phyloP scores from a whole-genome alignment of 2,797 vertebrate genomes.

The Phrynocephalus forsythii region DNA sequence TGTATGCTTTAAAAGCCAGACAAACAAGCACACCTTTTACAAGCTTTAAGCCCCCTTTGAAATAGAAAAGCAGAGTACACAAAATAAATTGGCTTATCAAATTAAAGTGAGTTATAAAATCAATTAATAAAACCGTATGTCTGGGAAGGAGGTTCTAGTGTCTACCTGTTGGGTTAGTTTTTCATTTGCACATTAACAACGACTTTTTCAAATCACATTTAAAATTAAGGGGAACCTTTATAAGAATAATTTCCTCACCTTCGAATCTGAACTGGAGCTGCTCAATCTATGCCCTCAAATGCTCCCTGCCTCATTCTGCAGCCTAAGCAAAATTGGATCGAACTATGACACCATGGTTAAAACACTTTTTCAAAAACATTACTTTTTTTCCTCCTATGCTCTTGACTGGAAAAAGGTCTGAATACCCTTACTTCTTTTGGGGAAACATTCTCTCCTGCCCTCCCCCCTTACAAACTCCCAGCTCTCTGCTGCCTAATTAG shows the following conservation, averaged over 20 bases:
- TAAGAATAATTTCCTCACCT: not conserved
- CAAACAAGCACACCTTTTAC: not conserved
- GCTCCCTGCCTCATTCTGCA: not conserved
- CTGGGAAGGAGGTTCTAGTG: not conserved
- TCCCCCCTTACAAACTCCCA: too few species aligned
- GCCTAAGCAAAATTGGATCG: too few species aligned
- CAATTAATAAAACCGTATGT: not conserved
- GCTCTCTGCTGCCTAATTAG: conserved; percentile 18
- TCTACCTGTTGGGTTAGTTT: not conserved
- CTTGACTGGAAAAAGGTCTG: not conserved
- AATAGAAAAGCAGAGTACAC: not conserved
- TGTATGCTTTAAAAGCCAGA: too few species aligned
- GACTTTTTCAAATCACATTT: not conserved
- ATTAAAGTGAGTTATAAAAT: too few species aligned
- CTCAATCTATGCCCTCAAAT: not conserved
- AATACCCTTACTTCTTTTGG: accelerated
- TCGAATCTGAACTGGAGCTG: not conserved
- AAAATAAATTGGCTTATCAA: too few species aligned
- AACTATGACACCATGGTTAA: not conserved
- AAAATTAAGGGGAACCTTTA: not conserved
- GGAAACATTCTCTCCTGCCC: too few species aligned
- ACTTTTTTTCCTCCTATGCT: not conserved
- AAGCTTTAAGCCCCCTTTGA: not conserved
- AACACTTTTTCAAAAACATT: not conserved
- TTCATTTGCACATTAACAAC: not conserved